Evolutionary conservation across 2,888 invertebrate genomes (phyloP).

Genomic region (Glyphotaelius pellucidus): DNA sequence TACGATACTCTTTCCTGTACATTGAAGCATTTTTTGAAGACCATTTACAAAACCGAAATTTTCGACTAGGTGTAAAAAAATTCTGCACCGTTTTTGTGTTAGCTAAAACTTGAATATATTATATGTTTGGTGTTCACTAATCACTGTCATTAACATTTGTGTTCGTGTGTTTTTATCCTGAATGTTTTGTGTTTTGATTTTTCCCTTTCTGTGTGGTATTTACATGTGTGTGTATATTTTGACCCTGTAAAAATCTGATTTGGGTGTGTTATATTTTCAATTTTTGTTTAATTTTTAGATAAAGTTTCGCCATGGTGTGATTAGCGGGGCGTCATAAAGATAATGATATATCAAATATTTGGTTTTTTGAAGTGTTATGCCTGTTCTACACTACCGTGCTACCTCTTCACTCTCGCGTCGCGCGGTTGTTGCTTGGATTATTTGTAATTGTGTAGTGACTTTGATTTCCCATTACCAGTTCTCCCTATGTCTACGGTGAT

Average conservation of each 20-base stretch:
- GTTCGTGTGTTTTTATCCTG: slow-evolving; percentile 11
- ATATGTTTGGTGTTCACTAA: slow-evolving; percentile 9
- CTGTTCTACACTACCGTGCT: neutral
- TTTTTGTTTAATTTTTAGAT: slow-evolving; percentile 3
- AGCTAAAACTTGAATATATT: neutral
- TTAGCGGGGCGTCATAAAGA: neutral
- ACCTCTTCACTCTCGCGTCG: neutral
- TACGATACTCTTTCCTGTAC: neutral
- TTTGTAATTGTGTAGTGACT: neutral
- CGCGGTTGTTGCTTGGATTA: neutral
- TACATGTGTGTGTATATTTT: slow-evolving; percentile 4
- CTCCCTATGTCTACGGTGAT: neutral
- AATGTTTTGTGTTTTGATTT: slow-evolving; percentile 14
- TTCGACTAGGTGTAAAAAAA: neutral
- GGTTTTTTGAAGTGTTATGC: neutral
- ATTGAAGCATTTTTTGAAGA: neutral
- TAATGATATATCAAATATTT: neutral
- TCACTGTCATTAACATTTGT: slow-evolving; percentile 9
- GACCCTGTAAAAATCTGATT: neutral
- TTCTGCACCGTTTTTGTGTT: neutral
- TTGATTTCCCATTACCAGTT: neutral
- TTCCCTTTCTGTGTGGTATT: slow-evolving; percentile 9
- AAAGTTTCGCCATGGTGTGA: neutral
- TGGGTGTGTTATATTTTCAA: neutral
- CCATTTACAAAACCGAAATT: neutral